Conservation (phyloP, 2,113 vertebrate species). For the Macaca nemestrina region DNA sequence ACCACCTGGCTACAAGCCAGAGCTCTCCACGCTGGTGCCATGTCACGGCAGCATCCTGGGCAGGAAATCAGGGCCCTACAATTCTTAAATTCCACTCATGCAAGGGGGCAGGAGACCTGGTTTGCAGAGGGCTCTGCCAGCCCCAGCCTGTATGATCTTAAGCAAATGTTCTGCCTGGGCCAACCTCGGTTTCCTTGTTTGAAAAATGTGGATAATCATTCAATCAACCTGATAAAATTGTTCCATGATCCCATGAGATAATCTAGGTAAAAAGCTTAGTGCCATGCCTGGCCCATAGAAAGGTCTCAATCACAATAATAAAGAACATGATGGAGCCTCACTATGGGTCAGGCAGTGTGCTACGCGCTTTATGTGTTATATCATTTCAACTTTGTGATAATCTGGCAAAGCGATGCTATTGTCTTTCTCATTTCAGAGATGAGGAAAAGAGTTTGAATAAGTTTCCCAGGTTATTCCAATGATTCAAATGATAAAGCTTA, state of each 20-base stretch:
- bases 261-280: background rate
- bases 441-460: too few relatives aligned
- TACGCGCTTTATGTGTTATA: accelerated
- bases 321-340: background rate
- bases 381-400: background rate
- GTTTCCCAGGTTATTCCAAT: background rate
- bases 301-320: background rate
- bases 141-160: background rate
- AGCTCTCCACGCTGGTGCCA: accelerated
- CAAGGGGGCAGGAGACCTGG: background rate
- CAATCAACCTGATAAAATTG: background rate
- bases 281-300: too few relatives aligned
- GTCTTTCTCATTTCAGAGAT: background rate
- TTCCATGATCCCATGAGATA: background rate
- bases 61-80: background rate
- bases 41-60: accelerated
- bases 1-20: too few relatives aligned
- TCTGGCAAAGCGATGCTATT: accelerated
- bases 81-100: background rate
- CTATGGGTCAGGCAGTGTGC: background rate
- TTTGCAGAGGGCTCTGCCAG: background rate
- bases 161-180: background rate
- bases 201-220: background rate
- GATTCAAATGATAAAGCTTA: background rate
- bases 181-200: background rate